Percentiles rank a stretch among this genome's conserved stretches.
phyloP scores from a whole-genome alignment of 2,888 invertebrate genomes.

The Drosophila hawaiiensis region DNA sequence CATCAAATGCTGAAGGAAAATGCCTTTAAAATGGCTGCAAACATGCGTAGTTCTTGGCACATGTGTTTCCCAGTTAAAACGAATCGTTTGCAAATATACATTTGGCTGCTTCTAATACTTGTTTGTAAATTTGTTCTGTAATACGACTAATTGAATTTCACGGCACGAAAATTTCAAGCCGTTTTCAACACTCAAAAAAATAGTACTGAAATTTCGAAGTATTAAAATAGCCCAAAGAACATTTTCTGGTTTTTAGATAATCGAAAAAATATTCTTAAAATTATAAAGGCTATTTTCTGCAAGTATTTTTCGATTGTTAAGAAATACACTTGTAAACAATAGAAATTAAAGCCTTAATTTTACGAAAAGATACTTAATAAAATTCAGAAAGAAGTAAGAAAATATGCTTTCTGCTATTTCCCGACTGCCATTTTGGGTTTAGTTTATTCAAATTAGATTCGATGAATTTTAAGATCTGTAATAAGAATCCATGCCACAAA shows the following conservation, averaged over 20 bases:
- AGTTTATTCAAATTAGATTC: background rate
- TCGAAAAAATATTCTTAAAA: background rate
- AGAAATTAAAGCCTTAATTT: background rate
- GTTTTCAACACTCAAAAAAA: background rate
- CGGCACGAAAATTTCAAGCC: background rate
- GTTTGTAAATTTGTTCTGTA: background rate
- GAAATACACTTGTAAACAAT: background rate
- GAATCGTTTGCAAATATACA: background rate
- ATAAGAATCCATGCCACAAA: background rate
- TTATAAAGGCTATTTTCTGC: background rate
- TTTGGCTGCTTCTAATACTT: background rate
- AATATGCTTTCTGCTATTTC: background rate
- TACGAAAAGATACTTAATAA: background rate
- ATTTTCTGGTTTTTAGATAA: background rate
- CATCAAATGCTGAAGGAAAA: background rate
- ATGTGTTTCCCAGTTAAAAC: background rate
- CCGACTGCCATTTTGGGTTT: background rate
- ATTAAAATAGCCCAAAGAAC: background rate
- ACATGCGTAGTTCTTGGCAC: background rate
- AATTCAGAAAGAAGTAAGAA: background rate
- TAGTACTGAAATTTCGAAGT: background rate
- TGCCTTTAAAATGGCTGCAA: too few relatives aligned
- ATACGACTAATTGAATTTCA: background rate
- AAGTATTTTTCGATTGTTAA: background rate
- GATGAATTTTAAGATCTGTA: background rate